phyloP scores from a whole-genome alignment of 2,113 vertebrate genomes.

The Fukomys damarensis region DNA sequence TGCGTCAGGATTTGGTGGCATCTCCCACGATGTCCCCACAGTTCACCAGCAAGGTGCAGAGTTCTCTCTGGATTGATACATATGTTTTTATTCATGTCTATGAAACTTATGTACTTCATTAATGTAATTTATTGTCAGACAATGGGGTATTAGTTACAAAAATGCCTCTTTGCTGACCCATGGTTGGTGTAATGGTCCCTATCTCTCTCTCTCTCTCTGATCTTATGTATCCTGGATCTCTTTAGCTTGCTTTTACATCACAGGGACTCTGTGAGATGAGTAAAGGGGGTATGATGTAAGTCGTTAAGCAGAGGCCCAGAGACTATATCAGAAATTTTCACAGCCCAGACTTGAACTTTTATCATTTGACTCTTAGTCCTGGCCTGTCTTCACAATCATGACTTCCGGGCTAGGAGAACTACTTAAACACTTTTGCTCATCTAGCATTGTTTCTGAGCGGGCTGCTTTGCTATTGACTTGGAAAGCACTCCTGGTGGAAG shows the following conservation, averaged over 20 bases:
- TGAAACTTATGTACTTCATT: neutral
- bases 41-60: neutral
- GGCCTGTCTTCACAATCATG: neutral
- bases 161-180: neutral
- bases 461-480: neutral
- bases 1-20: too few relatives aligned
- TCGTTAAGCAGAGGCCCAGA: neutral
- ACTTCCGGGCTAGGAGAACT: neutral
- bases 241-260: neutral
- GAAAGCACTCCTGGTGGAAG: neutral
- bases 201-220: neutral
- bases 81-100: neutral
- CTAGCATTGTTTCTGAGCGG: neutral
- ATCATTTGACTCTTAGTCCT: neutral
- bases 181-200: fast-evolving
- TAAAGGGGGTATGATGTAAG: neutral
- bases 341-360: neutral
- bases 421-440: neutral
- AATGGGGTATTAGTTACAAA: neutral
- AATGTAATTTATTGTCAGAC: neutral
- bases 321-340: neutral
- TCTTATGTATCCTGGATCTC: neutral
- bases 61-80: neutral
- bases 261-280: neutral
- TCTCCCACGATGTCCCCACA: neutral